Conservation (phyloP, 2,888 invertebrate species). For the Tribolium freemani region DNA sequence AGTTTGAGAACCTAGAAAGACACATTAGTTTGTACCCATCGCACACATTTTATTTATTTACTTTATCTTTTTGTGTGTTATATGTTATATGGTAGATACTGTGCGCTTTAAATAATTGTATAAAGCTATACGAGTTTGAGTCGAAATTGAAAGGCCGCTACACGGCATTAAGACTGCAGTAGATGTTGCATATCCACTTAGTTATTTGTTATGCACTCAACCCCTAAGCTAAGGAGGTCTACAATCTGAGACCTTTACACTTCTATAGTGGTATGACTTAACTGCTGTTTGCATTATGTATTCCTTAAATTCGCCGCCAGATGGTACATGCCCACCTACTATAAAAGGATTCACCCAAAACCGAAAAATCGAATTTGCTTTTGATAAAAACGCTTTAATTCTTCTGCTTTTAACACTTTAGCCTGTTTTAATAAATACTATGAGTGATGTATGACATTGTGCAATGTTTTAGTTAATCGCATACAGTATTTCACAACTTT, state of each 20-base stretch:
- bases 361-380: constrained; percentile 38
- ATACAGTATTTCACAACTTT: constrained; percentile 11
- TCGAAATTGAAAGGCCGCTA: constrained; percentile 55
- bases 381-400: constrained; percentile 27
- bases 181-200: constrained; percentile 61
- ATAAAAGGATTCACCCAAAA: constrained; percentile 55
- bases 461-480: constrained; percentile 3
- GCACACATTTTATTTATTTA: constrained; percentile 19
- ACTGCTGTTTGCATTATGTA: constrained; percentile 64
- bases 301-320: constrained; percentile 63
- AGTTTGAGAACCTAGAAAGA: constrained; percentile 8
- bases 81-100: not conserved
- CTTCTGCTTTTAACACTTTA: not conserved
- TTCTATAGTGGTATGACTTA: constrained; percentile 62
- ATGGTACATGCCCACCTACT: constrained; percentile 61
- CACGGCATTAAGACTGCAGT: constrained; percentile 60
- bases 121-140: constrained; percentile 10
- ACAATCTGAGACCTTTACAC: constrained; percentile 61
- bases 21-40: constrained; percentile 3
- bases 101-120: constrained; percentile 25
- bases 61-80: constrained; percentile 7
- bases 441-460: constrained; percentile 15
- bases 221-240: constrained; percentile 61
- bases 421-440: constrained; percentile 15
- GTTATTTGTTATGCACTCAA: constrained; percentile 68